Evolutionary conservation across 1,140 invertebrate genomes (phyloP).

Genomic region (Calephelis virginiensis): DNA sequence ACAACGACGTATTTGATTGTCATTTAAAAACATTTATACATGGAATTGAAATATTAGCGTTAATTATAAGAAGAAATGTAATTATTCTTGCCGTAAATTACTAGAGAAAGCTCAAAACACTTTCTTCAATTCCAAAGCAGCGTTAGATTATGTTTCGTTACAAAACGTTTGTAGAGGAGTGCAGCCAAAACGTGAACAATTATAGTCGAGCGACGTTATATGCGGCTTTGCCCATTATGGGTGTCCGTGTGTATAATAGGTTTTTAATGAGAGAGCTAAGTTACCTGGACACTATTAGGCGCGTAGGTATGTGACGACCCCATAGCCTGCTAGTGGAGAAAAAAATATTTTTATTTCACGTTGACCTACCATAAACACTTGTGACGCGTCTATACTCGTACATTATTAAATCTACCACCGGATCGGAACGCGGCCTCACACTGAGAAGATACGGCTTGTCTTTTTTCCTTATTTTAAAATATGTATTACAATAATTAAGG

Average conservation of each 20-base stretch:
- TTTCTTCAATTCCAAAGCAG: conserved; percentile 9
- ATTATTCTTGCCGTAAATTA: conserved; percentile 15
- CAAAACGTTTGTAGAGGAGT: background rate
- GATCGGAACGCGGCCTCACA: too few species aligned
- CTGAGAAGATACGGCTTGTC: too few species aligned
- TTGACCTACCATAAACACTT: too few species aligned
- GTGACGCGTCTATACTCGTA: too few species aligned
- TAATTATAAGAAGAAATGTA: conserved; percentile 13
- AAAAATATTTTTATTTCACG: too few species aligned
- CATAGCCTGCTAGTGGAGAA: too few species aligned
- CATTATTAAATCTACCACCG: too few species aligned
- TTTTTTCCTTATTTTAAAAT: too few species aligned
- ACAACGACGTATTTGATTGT: background rate
- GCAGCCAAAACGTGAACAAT: background rate
- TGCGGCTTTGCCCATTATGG: background rate
- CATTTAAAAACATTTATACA: conserved; percentile 9
- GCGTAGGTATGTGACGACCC: too few species aligned
- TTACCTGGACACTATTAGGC: too few species aligned
- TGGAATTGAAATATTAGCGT: conserved; percentile 11
- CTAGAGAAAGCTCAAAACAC: conserved; percentile 1
- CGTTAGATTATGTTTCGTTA: background rate
- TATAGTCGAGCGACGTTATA: background rate
- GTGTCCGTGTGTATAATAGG: background rate
- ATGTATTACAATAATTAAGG: too few species aligned
- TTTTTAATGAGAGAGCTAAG: too few species aligned